Base-by-base conservation (phyloP, 2,888 invertebrate species). In the Nomada ferruginata region DNA sequence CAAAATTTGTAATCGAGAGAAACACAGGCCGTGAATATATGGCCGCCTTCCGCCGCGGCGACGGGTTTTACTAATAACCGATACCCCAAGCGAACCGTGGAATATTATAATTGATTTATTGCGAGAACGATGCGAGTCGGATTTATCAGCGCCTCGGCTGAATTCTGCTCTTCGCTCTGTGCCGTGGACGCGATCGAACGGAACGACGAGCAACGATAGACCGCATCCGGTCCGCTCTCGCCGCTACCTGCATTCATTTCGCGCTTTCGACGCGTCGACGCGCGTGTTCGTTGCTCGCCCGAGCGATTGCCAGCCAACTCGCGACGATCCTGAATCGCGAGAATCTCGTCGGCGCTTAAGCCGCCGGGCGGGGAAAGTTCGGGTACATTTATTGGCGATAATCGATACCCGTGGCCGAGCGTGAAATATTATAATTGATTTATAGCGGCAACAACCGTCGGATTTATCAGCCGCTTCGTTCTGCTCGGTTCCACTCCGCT, bases 341-440 rank as follows among this genome's bases (percentile, higher is more conserved):
- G 71, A 36, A 29, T 29, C 47, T 70, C 52, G 50, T 13, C 57
- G 74, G 13, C 57, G 69, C 65, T 82, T 81, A 82, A 70, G 66
- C 60, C 20, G 26, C 55, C 50, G 36, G 11, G 29, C 15, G 15
- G 52, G 65, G 57, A 82, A 78, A 77, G 71, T 75, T 78, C 70
- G 64, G 52, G 29, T 11, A 44, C 71, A 83, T 79, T 84, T 83
- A 83, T 93, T 92, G 92, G 92, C 93, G 92, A 92, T 93, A 93
- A 93, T 92, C 93, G 92, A 92, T 92, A 91, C 89, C 90, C 91
- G 90, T 90, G 92, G 91, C 92, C 90, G 93, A 92, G 92, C 93
- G 91, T 93, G 93, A 93, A 93, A 93, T 93, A 93, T 93, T 93
- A 93, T 93, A 93, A 93, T 93, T 93, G 93, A 93, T 93, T 93